A percentile compares a stretch with the other conserved stretches of the same genome.
These are phyloP conservation scores for Ephydatia muelleri DNA, from an alignment of 37 sponge, comb jelly and placozoan species.

Conservation along the genomic window DNA sequence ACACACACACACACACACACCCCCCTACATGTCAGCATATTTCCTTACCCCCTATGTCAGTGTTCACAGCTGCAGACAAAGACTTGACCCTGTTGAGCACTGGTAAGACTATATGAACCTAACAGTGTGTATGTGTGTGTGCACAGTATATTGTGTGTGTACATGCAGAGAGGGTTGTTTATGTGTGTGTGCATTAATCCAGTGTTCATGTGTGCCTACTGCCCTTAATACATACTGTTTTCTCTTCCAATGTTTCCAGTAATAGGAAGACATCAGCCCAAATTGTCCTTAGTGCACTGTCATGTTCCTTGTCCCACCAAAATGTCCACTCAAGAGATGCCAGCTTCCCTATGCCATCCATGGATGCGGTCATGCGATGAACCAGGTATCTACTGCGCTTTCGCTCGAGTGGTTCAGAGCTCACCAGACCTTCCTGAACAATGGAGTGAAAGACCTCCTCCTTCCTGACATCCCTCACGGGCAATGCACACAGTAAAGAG, in stretches of 20 bases:
- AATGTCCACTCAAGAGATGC: constrained; percentile 50
- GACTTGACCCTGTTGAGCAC: background rate
- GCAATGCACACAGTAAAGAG: background rate
- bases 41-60: background rate
- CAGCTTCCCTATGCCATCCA: background rate
- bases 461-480: constrained; percentile 50
- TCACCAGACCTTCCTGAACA: constrained; percentile 54
- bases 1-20: too few relatives aligned
- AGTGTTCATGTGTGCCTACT: background rate
- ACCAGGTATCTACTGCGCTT: constrained; percentile 69
- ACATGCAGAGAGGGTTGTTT: too few relatives aligned
- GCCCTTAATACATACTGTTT: constrained; percentile 61
- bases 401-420: constrained; percentile 49
- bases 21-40: too few relatives aligned
- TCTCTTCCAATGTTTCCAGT: constrained; percentile 85
- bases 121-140: background rate
- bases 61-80: background rate
- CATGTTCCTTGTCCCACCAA: constrained; percentile 64
- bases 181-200: background rate
- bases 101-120: background rate
- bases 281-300: constrained; percentile 24
- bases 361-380: constrained; percentile 25
- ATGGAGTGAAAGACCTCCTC: constrained; percentile 49
- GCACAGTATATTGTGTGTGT: too few relatives aligned
- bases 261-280: constrained; percentile 68